Percentiles rank a stretch among this genome's conserved stretches.
Evolutionary conservation across 2,797 vertebrate genomes (phyloP).

Genomic region (Xenentodon cancila): DNA sequence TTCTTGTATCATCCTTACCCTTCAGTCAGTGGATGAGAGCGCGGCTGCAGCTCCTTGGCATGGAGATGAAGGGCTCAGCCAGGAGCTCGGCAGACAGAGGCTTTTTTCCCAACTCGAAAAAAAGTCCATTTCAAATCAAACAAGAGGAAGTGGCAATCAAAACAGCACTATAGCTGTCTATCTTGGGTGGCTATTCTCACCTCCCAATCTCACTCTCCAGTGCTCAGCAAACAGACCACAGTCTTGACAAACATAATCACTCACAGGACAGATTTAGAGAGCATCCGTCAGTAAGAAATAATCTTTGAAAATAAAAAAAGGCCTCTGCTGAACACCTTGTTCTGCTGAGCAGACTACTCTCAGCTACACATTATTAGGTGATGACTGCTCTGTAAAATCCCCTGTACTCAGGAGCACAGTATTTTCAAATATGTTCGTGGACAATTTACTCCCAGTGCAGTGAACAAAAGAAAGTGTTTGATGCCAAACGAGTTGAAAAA

Average conservation of each 20-base stretch:
- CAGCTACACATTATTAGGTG: constrained; percentile 33
- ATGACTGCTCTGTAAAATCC: constrained; percentile 47
- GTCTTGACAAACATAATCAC: constrained; percentile 71
- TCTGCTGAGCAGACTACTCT: constrained; percentile 32
- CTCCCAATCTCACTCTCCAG: constrained; percentile 64
- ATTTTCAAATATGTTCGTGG: constrained; percentile 26
- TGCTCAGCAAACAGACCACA: constrained; percentile 63
- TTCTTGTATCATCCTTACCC: constrained; percentile 33
- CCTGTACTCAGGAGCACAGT: constrained; percentile 19
- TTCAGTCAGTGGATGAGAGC: constrained; percentile 41
- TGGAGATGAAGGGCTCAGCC: constrained; percentile 49
- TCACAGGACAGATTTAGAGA: constrained; percentile 47
- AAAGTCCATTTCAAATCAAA: constrained; percentile 67
- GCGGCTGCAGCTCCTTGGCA: constrained; percentile 27
- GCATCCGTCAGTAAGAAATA: constrained; percentile 53
- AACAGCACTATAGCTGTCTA: constrained; percentile 58
- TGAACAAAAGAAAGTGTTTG: constrained; percentile 30
- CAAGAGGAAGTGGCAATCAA: constrained; percentile 69
- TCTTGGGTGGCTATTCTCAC: constrained; percentile 62
- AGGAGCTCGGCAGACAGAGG: constrained; percentile 30
- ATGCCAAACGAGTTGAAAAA: constrained; percentile 30
- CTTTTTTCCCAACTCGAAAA: constrained; percentile 16
- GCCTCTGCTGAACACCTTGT: constrained; percentile 43
- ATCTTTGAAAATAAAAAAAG: constrained; percentile 1
- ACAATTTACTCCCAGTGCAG: constrained; percentile 23